A percentile compares a stretch with the other conserved stretches of the same genome.
Conservation (phyloP, 2,888 invertebrate genomes). For the Ditula angustiorana region DNA sequence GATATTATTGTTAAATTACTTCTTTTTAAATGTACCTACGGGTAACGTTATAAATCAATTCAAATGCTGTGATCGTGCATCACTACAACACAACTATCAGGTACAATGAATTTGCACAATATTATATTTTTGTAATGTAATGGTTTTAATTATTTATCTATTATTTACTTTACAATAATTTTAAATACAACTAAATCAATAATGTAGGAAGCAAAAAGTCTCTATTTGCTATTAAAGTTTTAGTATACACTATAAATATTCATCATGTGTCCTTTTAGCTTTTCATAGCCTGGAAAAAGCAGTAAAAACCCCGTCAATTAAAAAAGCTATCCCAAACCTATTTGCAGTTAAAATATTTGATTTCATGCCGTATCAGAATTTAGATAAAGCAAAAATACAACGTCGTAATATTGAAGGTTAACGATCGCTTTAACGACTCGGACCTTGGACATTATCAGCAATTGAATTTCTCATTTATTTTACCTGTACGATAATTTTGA, state of each 20-base stretch:
- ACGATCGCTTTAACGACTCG: conserved; percentile 9
- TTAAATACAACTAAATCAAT: no score
- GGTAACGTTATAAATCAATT: no score
- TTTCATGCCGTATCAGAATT: conserved; percentile 29
- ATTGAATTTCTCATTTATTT: conserved; percentile 9
- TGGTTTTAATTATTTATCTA: no score
- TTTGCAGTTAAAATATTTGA: conserved; percentile 34
- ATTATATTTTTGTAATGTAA: no score
- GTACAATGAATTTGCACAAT: neutral
- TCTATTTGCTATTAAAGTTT: no score
- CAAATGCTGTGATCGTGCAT: no score
- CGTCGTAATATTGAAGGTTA: conserved; percentile 36
- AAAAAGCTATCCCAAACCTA: conserved; percentile 23
- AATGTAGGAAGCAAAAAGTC: no score
- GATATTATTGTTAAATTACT: no score
- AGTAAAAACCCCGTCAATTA: conserved; percentile 9
- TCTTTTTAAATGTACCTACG: no score
- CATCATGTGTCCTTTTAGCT: neutral
- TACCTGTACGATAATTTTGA: neutral
- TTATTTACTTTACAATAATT: no score
- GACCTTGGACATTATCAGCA: conserved; percentile 20
- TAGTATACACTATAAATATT: no score
- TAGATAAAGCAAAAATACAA: conserved; percentile 32
- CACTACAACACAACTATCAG: no score
- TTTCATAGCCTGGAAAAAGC: neutral